Percentiles rank a stretch among this genome's conserved stretches.
These are phyloP conservation scores for Drosophila albomicans DNA, from an alignment of 1,140 invertebrate species.

Conservation along the genomic window DNA sequence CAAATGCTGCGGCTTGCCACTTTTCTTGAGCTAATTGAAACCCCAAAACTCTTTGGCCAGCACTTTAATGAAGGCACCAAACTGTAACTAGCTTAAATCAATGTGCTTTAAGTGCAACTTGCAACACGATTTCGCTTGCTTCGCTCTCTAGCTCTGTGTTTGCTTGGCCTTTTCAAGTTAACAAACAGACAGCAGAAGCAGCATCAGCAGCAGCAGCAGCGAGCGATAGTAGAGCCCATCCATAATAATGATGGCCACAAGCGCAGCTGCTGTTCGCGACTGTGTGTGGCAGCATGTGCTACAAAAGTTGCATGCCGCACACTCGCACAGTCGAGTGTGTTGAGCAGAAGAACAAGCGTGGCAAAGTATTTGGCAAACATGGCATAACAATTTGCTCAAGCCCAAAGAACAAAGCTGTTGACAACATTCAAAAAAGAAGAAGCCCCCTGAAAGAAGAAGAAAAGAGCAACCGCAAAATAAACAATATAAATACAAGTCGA, in stretches of 20 bases:
- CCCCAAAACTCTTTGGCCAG: slow-evolving; percentile 35
- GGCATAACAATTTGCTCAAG: slow-evolving; percentile 74
- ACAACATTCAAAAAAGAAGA: slow-evolving; percentile 39
- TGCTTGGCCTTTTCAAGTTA: slow-evolving; percentile 50
- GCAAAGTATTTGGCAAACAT: slow-evolving; percentile 79
- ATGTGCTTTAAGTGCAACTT: slow-evolving; percentile 29
- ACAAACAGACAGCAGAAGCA: slow-evolving; percentile 39
- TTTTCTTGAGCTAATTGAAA: slow-evolving; percentile 61
- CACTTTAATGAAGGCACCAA: slow-evolving; percentile 36
- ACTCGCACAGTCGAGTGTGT: slow-evolving; percentile 9
- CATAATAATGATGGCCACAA: slow-evolving; percentile 54
- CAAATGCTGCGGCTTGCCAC: slow-evolving; percentile 46
- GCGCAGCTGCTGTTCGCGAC: slow-evolving; percentile 13
- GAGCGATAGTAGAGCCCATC: slow-evolving; percentile 17
- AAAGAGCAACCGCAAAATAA: slow-evolving; percentile 63
- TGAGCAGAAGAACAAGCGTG: slow-evolving; percentile 60
- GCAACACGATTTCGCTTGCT: slow-evolving; percentile 2
- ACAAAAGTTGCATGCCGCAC: slow-evolving; percentile 37
- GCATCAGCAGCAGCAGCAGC: not conserved
- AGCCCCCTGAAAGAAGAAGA: not conserved
- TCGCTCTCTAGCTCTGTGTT: slow-evolving; percentile 17
- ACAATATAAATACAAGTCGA: slow-evolving; percentile 67
- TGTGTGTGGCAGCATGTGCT: slow-evolving; percentile 36
- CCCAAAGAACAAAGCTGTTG: slow-evolving; percentile 66
- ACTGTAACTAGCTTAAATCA: slow-evolving; percentile 19